Evolutionary conservation across 2,888 invertebrate species (phyloP).

Genomic region (Teleogryllus oceanicus): DNA sequence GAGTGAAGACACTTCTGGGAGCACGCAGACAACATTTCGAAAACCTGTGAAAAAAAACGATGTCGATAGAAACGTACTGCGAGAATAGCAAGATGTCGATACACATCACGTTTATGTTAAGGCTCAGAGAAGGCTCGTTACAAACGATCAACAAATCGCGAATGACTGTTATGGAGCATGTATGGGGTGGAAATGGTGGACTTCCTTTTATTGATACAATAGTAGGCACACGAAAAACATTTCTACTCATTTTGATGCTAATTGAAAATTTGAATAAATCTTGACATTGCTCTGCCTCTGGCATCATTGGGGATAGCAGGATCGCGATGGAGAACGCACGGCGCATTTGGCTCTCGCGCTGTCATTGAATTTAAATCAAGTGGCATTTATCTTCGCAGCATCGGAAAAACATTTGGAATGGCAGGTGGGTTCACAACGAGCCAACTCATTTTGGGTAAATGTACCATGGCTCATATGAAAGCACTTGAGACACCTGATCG

Average conservation of each 20-base stretch:
- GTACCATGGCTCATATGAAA: slow-evolving; percentile 19
- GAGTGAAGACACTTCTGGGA: background rate
- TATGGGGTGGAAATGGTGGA: background rate
- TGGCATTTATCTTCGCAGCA: background rate
- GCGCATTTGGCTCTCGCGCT: slow-evolving; percentile 9
- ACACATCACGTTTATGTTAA: background rate
- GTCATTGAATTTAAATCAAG: background rate
- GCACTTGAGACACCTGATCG: background rate
- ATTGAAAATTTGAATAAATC: background rate
- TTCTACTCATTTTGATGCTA: background rate
- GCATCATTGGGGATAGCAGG: background rate
- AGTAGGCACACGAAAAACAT: background rate
- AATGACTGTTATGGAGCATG: background rate
- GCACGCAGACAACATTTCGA: background rate
- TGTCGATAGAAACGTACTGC: background rate
- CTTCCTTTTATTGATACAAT: background rate
- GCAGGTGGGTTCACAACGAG: background rate
- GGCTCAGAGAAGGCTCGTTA: background rate
- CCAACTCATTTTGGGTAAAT: slow-evolving; percentile 11
- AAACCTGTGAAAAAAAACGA: background rate
- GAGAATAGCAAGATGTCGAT: background rate
- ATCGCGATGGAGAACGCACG: background rate
- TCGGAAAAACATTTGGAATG: background rate
- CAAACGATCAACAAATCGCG: background rate
- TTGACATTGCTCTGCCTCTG: background rate